Base-by-base conservation (phyloP, 2,113 vertebrate genomes). In the Eidolon helvum region DNA sequence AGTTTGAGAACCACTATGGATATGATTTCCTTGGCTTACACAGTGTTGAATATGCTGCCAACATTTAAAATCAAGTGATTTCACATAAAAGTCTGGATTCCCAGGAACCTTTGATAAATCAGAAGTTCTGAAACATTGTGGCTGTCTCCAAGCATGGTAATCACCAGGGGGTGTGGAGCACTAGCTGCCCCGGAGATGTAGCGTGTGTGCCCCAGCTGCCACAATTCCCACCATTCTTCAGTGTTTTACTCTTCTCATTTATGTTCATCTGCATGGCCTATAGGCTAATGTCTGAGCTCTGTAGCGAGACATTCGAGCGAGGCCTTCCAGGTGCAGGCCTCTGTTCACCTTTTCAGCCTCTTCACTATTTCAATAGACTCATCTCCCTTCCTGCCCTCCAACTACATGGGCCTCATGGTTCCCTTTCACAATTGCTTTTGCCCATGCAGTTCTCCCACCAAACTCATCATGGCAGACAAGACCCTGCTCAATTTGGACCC, bases 1-100 rank as follows among this genome's bases (percentile, higher is more conserved):
- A 55, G 59, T 59, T 78, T 72, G 35, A 69, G 83, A 87, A 74
- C 71, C 38, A 86, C 14, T 84, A 14, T 69, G 12, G 69, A 26
- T 18, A 7, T 43, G 57, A 83, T 84, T 65, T 95, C 38, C 43
- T 97, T 92, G 79, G 10, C 28, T 85, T 84, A 75, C 21, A 2
- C 63, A 63, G 33, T 87, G 57, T 79, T 90, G 45, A 85, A 72
- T 26, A 48, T 40, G 26, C 33, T 96, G 87, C 43, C 38, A 85
- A 71, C 38, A 74, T 85, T 92, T 91, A 72, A 92, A 91, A 82
- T 78, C 16, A 87, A 88, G 55, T 80, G 28, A 80, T 84, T 92
- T 74, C 35, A 43, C 63, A 50, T 57, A 59, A 63, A 83, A 95
- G 68, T 87, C 96, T 71, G 50, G 65, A 87, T 55, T 91, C 40